Evolutionary conservation across 1,140 invertebrate species (phyloP).

Genomic region (Pinna nobilis): DNA sequence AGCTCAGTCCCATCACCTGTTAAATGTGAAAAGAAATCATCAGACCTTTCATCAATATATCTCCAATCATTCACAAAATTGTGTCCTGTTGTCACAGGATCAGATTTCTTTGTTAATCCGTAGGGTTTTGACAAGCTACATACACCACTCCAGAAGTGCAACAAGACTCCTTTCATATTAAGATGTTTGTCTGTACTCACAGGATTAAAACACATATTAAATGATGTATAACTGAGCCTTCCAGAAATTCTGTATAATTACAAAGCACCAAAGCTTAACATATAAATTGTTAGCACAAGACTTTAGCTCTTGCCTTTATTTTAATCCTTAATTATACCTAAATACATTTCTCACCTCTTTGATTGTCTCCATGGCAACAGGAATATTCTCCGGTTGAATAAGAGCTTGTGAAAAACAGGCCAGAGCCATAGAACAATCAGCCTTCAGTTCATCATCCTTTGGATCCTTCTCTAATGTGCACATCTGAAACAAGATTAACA

Average conservation of each 20-base stretch:
- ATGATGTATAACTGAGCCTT: no score
- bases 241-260: no score
- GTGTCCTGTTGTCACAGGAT: not conserved
- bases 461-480: slow-evolving; percentile 86
- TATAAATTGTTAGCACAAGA: not conserved
- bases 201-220: no score
- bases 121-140: no score
- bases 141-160: no score
- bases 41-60: not conserved
- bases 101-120: no score
- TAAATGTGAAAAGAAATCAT: not conserved
- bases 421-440: slow-evolving; percentile 81
- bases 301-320: not conserved
- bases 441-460: slow-evolving; percentile 86
- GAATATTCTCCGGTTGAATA: slow-evolving; percentile 75
- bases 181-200: no score
- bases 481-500: slow-evolving; percentile 72
- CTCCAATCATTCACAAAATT: not conserved
- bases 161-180: no score
- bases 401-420: slow-evolving; percentile 78
- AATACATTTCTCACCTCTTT: slow-evolving; percentile 58
- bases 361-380: slow-evolving; percentile 75
- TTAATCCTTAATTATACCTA: not conserved
- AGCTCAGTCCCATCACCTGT: not conserved
- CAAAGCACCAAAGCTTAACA: no score